These are phyloP conservation scores for Tetrax tetrax DNA, from an alignment of 2,113 vertebrate species.

Conservation along the genomic window DNA sequence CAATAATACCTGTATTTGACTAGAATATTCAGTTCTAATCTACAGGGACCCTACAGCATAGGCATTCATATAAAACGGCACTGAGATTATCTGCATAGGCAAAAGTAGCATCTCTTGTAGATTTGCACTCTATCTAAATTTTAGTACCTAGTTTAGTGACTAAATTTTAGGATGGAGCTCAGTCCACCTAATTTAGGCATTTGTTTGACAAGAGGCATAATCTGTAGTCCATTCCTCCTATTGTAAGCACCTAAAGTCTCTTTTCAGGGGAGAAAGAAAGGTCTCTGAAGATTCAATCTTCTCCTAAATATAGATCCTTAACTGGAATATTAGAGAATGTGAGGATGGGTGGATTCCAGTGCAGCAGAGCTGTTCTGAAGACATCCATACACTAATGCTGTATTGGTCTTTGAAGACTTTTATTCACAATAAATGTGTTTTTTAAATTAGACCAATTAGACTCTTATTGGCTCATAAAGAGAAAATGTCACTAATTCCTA, in stretches of 20 bases:
- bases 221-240: neutral
- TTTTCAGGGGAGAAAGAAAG: neutral
- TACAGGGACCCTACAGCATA: neutral
- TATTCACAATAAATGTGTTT: neutral
- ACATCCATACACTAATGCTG: neutral
- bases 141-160: neutral
- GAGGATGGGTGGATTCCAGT: neutral
- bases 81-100: neutral
- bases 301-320: neutral
- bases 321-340: neutral
- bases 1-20: neutral
- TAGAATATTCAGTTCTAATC: neutral
- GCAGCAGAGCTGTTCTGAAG: neutral
- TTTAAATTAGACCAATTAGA: conserved; percentile 20
- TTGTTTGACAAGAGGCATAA: neutral
- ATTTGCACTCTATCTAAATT: neutral
- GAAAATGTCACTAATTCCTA: neutral
- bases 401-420: neutral
- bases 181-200: neutral
- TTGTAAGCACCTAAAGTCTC: neutral
- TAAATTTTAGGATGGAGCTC: neutral
- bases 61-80: neutral
- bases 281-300: neutral
- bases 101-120: neutral
- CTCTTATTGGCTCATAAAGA: neutral